phyloP scores from a whole-genome alignment of 2,888 invertebrate species.

The Willowsia nigromaculata region DNA sequence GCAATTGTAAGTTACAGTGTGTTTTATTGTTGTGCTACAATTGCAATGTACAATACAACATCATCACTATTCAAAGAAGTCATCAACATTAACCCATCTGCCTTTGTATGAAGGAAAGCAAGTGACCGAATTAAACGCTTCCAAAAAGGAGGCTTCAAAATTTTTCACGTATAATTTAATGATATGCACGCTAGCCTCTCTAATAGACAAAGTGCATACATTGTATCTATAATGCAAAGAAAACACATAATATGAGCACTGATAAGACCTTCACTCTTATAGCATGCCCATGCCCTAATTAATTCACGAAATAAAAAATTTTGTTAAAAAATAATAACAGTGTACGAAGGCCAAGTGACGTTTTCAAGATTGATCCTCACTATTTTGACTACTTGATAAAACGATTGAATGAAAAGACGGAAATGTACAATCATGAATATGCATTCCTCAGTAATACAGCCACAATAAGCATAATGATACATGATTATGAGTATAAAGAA shows the following conservation, averaged over 20 bases:
- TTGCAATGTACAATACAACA: not conserved
- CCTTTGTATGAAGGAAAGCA: not conserved
- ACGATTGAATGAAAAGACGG: too few relatives aligned
- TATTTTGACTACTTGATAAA: too few relatives aligned
- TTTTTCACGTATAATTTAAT: not conserved
- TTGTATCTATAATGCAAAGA: not conserved
- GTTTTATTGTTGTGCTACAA: not conserved
- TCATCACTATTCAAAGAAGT: too few relatives aligned
- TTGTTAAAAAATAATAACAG: too few relatives aligned
- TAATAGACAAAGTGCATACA: not conserved
- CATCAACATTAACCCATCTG: not conserved
- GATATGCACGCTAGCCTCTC: constrained; percentile 18
- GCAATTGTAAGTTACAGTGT: too few relatives aligned
- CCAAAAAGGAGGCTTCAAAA: constrained; percentile 30
- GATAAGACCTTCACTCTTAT: constrained; percentile 39
- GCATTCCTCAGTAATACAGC: too few relatives aligned
- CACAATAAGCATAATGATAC: too few relatives aligned
- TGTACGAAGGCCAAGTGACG: not conserved
- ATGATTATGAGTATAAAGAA: too few relatives aligned
- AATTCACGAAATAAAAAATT: not conserved
- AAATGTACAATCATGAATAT: too few relatives aligned
- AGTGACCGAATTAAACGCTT: constrained; percentile 65
- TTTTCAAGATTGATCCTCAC: too few relatives aligned
- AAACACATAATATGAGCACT: not conserved
- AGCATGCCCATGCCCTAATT: constrained; percentile 4